Evolutionary conservation across 2,113 vertebrate species (phyloP).

Genomic region (Canis aureus): DNA sequence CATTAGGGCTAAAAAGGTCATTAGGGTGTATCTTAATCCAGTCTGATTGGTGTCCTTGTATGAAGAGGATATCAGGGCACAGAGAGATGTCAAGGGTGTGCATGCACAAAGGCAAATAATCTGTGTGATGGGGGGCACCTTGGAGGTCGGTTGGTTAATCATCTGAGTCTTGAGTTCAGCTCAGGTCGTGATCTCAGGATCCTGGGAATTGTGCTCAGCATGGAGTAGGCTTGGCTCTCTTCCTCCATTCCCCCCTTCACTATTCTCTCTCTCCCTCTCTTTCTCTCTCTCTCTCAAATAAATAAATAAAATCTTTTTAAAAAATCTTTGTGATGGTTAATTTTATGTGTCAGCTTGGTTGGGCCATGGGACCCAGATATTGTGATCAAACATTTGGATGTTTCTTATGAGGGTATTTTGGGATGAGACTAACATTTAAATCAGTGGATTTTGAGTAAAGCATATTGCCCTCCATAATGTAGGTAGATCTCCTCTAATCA

Average conservation of each 20-base stretch:
- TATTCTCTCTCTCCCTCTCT: neutral
- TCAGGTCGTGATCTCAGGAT: too few species aligned
- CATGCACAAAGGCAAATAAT: too few species aligned
- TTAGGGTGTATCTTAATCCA: neutral
- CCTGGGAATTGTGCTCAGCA: neutral
- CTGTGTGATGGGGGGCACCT: neutral
- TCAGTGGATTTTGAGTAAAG: neutral
- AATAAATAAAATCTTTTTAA: neutral
- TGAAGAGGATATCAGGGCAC: neutral
- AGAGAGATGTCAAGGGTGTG: neutral
- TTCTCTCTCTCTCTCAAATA: neutral
- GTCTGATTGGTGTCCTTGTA: neutral
- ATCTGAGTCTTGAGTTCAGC: neutral
- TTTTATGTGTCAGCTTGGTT: neutral
- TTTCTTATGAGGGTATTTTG: neutral
- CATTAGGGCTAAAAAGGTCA: neutral
- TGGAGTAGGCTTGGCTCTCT: neutral
- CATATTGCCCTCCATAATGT: neutral
- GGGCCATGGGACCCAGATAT: too few species aligned
- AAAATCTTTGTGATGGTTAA: neutral
- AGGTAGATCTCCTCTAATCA: neutral
- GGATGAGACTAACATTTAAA: neutral
- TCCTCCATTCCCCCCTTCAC: neutral
- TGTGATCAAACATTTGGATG: neutral
- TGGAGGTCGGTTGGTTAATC: neutral